These are phyloP conservation scores for Lumbricus terrestris DNA, from an alignment of 2,888 invertebrate species.

Conservation along the genomic window DNA sequence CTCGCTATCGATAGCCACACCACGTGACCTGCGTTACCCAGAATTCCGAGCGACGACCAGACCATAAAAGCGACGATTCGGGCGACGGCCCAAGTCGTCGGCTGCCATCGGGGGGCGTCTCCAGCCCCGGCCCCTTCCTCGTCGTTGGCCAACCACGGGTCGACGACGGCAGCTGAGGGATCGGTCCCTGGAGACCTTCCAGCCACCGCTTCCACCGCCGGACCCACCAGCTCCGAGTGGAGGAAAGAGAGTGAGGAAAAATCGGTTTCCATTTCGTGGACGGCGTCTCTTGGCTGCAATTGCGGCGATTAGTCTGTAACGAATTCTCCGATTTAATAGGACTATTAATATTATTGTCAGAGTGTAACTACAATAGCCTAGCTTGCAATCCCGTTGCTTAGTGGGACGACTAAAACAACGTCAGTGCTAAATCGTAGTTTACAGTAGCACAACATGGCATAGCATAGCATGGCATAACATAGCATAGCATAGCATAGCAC, in stretches of 20 bases:
- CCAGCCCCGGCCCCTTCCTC: background rate
- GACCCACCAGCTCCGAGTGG: background rate
- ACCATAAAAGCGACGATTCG: background rate
- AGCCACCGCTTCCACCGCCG: too few relatives aligned
- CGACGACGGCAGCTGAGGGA: background rate
- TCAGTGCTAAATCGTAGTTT: too few relatives aligned
- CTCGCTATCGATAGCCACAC: background rate
- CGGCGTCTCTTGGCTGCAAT: background rate
- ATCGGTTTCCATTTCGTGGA: background rate
- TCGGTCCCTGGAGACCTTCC: background rate
- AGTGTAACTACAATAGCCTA: background rate
- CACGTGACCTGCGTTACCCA: constrained; percentile 13
- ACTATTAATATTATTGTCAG: background rate
- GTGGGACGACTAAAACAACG: background rate
- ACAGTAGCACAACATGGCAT: too few relatives aligned
- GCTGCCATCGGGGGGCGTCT: background rate
- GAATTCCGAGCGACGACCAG: background rate
- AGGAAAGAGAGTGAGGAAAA: background rate
- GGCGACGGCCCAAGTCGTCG: background rate
- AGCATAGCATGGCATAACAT: too few relatives aligned
- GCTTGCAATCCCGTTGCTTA: background rate
- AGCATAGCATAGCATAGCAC: too few relatives aligned
- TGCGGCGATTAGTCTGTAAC: background rate
- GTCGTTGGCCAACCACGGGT: background rate
- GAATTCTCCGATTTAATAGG: background rate